phyloP scores from a whole-genome alignment of 2,113 vertebrate genomes.

The Eulacestoma nigropectus region DNA sequence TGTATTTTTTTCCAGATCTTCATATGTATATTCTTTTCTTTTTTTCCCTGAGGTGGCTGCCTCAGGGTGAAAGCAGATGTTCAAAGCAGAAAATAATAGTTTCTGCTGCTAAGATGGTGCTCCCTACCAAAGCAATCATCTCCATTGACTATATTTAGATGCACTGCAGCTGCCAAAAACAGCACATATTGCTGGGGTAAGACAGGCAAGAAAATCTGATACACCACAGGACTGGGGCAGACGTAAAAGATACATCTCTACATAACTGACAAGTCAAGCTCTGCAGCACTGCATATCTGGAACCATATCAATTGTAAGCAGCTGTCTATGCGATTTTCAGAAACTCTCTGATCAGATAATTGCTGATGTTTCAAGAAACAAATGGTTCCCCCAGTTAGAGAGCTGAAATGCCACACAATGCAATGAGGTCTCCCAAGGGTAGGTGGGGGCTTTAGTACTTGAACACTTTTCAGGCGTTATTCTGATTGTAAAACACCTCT shows the following conservation, averaged over 20 bases:
- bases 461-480: not conserved
- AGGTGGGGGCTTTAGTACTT: not conserved
- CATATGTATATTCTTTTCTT: not conserved
- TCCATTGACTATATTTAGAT: conserved; percentile 16
- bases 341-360: not conserved
- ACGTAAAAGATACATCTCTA: not conserved
- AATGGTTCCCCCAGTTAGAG: not conserved
- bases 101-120: conserved; percentile 36
- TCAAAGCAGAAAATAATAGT: conserved; percentile 13
- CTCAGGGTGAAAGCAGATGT: conserved; percentile 21
- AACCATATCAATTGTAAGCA: not conserved
- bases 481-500: not conserved
- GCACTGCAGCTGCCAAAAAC: conserved; percentile 42
- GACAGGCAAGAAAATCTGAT: conserved; percentile 11
- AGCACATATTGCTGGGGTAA: conserved; percentile 14
- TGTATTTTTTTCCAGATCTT: conserved; percentile 28
- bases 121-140: not conserved
- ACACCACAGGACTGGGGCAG: not conserved
- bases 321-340: conserved; percentile 8
- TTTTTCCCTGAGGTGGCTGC: not conserved
- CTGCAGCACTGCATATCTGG: not conserved
- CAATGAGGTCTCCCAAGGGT: not conserved
- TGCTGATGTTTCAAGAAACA: not conserved
- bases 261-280: not conserved
- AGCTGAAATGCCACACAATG: not conserved